These are phyloP conservation scores for Lepidostoma basale DNA, from an alignment of 1,140 invertebrate genomes.

Conservation along the genomic window DNA sequence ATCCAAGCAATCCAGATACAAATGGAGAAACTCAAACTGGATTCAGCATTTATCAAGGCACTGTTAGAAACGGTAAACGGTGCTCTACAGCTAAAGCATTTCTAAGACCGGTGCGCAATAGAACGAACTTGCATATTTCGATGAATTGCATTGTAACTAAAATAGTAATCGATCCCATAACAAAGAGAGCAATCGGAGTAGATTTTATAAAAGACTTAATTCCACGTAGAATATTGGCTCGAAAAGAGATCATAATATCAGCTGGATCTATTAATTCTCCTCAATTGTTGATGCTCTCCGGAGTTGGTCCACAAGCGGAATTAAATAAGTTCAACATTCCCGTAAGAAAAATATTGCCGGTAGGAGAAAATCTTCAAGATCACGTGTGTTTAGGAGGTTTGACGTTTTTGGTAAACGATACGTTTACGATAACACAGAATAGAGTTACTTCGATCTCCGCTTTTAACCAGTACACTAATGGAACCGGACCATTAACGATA, in stretches of 20 bases:
- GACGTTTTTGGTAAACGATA: conserved; percentile 77
- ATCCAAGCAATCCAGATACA: conserved; percentile 85
- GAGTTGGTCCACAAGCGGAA: conserved; percentile 63
- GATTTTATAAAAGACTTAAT: conserved; percentile 75
- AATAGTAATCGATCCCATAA: conserved; percentile 73
- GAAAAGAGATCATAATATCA: conserved; percentile 61
- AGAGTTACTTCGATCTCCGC: conserved; percentile 73
- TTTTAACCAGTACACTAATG: conserved; percentile 79
- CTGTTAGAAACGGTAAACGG: conserved; percentile 80
- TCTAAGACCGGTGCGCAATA: conserved; percentile 74
- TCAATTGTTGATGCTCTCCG: conserved; percentile 66
- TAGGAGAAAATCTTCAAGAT: conserved; percentile 55
- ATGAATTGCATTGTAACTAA: conserved; percentile 78
- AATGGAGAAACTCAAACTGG: conserved; percentile 83
- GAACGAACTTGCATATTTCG: conserved; percentile 81
- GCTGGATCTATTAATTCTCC: conserved; percentile 62
- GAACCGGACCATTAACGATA: conserved; percentile 82
- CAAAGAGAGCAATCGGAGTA: conserved; percentile 74
- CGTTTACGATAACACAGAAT: conserved; percentile 76
- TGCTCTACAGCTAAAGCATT: conserved; percentile 93
- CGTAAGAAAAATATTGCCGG: conserved; percentile 48
- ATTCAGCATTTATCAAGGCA: conserved; percentile 90
- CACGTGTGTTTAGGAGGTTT: conserved; percentile 75
- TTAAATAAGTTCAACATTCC: conserved; percentile 56
- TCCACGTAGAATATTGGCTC: conserved; percentile 68